Evolutionary conservation across 2,888 invertebrate species (phyloP).

Genomic region (Agriopis leucophaearia): DNA sequence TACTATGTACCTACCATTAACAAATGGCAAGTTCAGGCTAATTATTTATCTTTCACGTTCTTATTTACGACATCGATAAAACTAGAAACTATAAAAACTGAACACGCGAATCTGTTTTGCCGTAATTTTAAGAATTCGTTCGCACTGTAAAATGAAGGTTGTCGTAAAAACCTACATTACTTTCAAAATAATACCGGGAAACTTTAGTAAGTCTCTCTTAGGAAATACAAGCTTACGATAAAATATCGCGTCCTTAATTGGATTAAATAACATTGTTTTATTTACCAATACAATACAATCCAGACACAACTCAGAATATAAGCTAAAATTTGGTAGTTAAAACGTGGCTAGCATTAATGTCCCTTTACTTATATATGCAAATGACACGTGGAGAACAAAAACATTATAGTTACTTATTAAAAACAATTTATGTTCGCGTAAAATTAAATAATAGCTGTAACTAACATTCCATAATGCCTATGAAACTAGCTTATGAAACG

Average conservation of each 20-base stretch:
- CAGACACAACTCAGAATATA: no score
- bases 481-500: slow-evolving; percentile 40
- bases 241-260: neutral
- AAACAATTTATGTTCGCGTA: slow-evolving; percentile 49
- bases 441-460: slow-evolving; percentile 54
- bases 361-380: neutral
- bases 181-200: neutral
- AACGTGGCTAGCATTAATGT: no score
- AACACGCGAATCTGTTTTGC: slow-evolving; percentile 29
- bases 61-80: slow-evolving; percentile 31
- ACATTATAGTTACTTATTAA: slow-evolving; percentile 16
- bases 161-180: neutral
- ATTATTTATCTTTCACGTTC: slow-evolving; percentile 29
- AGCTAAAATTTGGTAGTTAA: no score
- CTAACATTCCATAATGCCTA: slow-evolving; percentile 49
- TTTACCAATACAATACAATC: no score
- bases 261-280: no score
- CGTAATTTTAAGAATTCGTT: neutral
- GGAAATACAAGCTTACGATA: neutral
- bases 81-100: slow-evolving; percentile 20
- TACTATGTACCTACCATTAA: neutral
- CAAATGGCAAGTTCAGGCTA: slow-evolving; percentile 4
- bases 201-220: neutral
- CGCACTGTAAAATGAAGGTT: slow-evolving; percentile 1
- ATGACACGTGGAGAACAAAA: neutral